Base-by-base conservation (phyloP, 1,140 invertebrate genomes). In the Sycophila sp. region DNA sequence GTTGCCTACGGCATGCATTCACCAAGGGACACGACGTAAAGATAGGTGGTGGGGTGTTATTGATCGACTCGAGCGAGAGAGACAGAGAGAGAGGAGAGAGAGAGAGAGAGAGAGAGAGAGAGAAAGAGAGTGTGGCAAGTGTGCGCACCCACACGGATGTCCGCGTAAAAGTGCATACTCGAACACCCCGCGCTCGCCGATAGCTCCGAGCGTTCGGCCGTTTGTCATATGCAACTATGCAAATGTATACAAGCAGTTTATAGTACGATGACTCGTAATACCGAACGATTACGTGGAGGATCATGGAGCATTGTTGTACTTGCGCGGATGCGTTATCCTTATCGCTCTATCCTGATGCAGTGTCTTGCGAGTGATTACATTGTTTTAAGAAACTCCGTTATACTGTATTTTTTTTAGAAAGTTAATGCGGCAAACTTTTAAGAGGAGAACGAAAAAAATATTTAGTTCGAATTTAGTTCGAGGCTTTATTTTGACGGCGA, bases 51-150 rank as follows among this genome's bases (percentile, higher is more conserved):
- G 72, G 76, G 74, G 78, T 81, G 78, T 78, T 84, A 85, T 85
- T 83, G 84, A 85, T 85, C 83, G 83, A 81, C 78, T 77, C 74
- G 78, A 77, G 77, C 77, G 32, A 38, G 45, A 30, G 30, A 10
- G 32, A 30, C 17, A 7, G 22, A 26, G 22, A 17, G 28, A 22
- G 8, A 17, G 32, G 7, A 30, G 30, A 19, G 30, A 56, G 28
- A 30, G 51, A 42, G 56, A 28, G 28, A 34, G 59, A 49, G 22
- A 19, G 40, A 45, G 26, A 13, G 26, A 19, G 59, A 11, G 8
- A 40, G 71, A 64, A 36, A 65, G 38, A 40, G 38, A 40, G 38
- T n/a, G 8, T 69, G 73, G 70, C 73, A 73, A 69, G 75, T 76
- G 60, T 68, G 62, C 72, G 28, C 2, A 76, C 36, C 55, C 55